A percentile compares a stretch with the other conserved stretches of the same genome.
Evolutionary conservation across 2,113 vertebrate species (phyloP).

Genomic region (Echinops telfairi): DNA sequence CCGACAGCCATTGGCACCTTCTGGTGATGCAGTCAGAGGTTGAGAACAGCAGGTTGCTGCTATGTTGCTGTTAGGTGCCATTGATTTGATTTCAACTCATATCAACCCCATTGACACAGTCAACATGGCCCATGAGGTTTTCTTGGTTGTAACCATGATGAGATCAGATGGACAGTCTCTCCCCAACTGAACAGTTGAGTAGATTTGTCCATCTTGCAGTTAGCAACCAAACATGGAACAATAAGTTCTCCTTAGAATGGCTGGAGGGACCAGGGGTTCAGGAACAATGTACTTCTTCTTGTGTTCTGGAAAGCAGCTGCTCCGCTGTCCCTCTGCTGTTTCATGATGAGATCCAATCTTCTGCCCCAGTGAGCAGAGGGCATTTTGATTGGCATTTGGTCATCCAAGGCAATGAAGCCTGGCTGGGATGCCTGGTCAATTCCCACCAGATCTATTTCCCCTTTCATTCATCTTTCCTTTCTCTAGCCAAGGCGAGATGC

Average conservation of each 20-base stretch:
- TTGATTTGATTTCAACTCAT: not conserved
- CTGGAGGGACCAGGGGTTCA: not conserved
- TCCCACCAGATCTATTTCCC: not conserved
- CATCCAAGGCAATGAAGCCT: not conserved
- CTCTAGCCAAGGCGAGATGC: not conserved
- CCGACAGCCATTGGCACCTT: rapidly evolving
- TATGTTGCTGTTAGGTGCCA: not conserved
- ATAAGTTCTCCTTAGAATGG: not conserved
- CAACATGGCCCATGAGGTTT: not conserved
- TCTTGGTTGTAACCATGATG: not conserved
- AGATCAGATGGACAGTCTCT: not conserved
- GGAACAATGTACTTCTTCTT: not conserved
- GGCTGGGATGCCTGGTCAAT: rapidly evolving
- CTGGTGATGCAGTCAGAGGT: not conserved
- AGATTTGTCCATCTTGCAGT: not conserved
- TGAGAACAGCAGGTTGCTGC: too few relatives aligned
- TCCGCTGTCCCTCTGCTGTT: too few relatives aligned
- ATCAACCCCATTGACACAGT: not conserved
- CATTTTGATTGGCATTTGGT: rapidly evolving
- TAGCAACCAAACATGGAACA: not conserved
- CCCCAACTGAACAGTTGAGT: not conserved
- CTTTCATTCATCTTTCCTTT: not conserved
- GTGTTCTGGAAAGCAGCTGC: not conserved
- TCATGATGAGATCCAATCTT: not conserved
- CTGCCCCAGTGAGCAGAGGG: too few relatives aligned